Percentiles rank a stretch among this genome's conserved stretches.
Evolutionary conservation across 2,888 invertebrate genomes (phyloP).

Genomic region (Zygaena filipendulae): DNA sequence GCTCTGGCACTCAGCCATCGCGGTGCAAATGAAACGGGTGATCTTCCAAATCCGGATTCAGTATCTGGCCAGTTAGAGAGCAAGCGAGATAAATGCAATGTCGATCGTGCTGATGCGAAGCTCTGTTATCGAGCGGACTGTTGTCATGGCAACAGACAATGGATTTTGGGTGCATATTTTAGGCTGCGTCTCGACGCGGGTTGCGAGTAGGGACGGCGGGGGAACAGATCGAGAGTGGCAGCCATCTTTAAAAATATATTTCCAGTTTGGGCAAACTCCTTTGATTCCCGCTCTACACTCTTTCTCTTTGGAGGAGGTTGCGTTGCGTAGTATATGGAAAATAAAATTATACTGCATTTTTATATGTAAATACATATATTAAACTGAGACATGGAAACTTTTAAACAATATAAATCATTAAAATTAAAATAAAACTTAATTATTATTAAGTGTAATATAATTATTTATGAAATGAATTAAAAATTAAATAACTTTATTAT

Average conservation of each 20-base stretch:
- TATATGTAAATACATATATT: no score
- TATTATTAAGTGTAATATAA: no score
- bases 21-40: slow-evolving; percentile 36
- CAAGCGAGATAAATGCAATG: slow-evolving; percentile 55
- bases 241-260: slow-evolving; percentile 69
- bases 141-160: slow-evolving; percentile 68
- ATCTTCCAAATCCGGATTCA: slow-evolving; percentile 44
- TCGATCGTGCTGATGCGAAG: slow-evolving; percentile 44
- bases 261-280: slow-evolving; percentile 58
- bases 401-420: no score
- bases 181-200: slow-evolving; percentile 53
- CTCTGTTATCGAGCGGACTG: slow-evolving; percentile 57
- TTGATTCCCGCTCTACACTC: slow-evolving; percentile 44
- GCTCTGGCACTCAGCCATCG: slow-evolving; percentile 56
- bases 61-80: slow-evolving; percentile 45
- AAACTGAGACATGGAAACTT: no score
- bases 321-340: slow-evolving; percentile 30
- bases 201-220: slow-evolving; percentile 32
- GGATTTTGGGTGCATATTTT: slow-evolving; percentile 70
- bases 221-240: slow-evolving; percentile 42
- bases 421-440: no score
- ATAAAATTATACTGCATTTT: no score
- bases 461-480: no score
- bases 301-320: slow-evolving; percentile 26
- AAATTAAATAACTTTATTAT: no score